Evolutionary conservation across 2,113 vertebrate species (phyloP), one percentile per base, ranked within the genome.

Genomic region (Cyanoliseus patagonus): DNA sequence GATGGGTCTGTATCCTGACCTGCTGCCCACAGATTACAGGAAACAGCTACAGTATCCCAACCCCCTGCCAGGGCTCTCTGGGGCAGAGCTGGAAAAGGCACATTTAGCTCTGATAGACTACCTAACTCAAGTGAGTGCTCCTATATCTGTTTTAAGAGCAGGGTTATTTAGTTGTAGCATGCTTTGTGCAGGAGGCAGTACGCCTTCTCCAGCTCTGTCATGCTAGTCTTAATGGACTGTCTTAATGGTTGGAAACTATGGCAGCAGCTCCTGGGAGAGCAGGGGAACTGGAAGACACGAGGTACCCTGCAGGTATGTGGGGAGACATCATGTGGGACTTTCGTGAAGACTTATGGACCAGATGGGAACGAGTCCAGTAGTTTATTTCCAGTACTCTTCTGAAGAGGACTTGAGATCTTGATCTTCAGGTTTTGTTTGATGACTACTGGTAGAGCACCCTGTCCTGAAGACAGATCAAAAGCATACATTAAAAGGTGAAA

Each of bases 31-130:
- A 67, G 99, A 99, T 97, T 99, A 99, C 97, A 99, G 99, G 92
- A 99, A 99, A 91, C 99, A 99, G 97, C 97, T 99, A 70, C 99
- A 99, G 91, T 99, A 99, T 86, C 99, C 99, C 49, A 99, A 99
- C 97, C 99, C 99, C 3, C 95, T 99, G 83, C 99, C 99, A 8
- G 91, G 97, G 7, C 98, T 99, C 28, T 99, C 99, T 4, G 99
- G 98, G 66, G 99, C 99, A 27, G 99, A 99, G 90, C 94, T 99
- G 97, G 99, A 99, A 95, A 99, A 99, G 97, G 99, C 99, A 68
- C 99, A 99, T 72, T 98, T 99, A 31, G 99, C 99, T 66, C 99
- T 99, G 33, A 99, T 99, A 67, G 99, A 99, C 97, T 99, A 99
- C 97, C 97, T 99, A 95, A 99, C 99, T 11, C 99, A 99, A 98